These are phyloP conservation scores for Indicator indicator DNA, from an alignment of 2,113 vertebrate species.

Conservation along the genomic window DNA sequence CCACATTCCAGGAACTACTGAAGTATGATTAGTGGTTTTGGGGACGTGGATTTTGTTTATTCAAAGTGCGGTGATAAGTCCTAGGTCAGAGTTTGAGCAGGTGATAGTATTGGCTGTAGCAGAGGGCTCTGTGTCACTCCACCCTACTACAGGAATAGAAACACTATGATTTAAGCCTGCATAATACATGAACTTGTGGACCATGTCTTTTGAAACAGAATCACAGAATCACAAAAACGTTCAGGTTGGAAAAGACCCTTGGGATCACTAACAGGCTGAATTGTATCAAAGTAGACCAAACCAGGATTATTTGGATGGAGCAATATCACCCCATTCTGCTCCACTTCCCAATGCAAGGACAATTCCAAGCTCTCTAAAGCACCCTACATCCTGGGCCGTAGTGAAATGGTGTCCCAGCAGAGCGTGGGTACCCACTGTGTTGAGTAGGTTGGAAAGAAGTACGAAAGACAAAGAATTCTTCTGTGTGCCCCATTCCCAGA, in stretches of 20 bases:
- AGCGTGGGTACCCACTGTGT: neutral
- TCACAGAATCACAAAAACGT: no score
- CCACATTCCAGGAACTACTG: constrained; percentile 25
- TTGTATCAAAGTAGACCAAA: neutral
- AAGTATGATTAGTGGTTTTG: neutral
- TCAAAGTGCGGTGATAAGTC: neutral
- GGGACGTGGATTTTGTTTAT: neutral
- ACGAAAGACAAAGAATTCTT: neutral
- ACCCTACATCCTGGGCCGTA: neutral
- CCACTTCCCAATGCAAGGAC: neutral
- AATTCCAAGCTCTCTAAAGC: neutral
- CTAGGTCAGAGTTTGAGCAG: neutral
- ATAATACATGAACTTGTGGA: neutral
- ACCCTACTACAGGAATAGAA: neutral
- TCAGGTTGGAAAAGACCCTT: no score
- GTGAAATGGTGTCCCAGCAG: neutral
- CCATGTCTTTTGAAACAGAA: rapidly evolving
- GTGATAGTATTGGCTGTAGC: neutral
- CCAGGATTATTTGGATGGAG: neutral
- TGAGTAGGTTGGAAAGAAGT: neutral
- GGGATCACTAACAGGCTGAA: neutral
- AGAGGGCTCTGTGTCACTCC: neutral
- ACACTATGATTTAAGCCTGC: neutral
- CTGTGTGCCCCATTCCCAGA: neutral
- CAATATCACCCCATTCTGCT: neutral